Evolutionary conservation across 2,113 vertebrate genomes (phyloP).

Genomic region (Leucopsar rothschildi): DNA sequence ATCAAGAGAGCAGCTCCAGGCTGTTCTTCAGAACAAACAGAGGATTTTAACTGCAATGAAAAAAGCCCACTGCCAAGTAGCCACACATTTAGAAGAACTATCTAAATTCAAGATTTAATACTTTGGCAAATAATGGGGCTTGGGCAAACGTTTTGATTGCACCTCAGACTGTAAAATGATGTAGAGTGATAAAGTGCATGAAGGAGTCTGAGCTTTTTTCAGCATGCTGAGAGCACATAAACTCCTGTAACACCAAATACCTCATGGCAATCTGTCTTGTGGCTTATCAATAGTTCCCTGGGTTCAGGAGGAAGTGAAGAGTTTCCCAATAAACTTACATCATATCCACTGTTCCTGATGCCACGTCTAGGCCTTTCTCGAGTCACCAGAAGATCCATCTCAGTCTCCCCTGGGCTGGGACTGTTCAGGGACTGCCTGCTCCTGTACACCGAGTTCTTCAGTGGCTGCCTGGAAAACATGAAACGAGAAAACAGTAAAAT

Average conservation of each 20-base stretch:
- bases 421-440: slow-evolving; percentile 97
- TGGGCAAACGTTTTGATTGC: neutral
- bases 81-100: neutral
- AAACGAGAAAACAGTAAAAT: neutral
- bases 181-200: neutral
- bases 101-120: neutral
- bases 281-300: neutral
- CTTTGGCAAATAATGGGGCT: neutral
- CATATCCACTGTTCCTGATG: slow-evolving; percentile 95
- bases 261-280: neutral
- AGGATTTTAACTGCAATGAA: neutral
- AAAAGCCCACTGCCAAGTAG: neutral
- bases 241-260: neutral
- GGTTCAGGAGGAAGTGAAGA: neutral
- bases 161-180: neutral
- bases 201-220: neutral
- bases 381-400: slow-evolving; percentile 98
- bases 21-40: neutral
- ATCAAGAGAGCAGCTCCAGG: neutral
- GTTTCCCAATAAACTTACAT: slow-evolving; percentile 77
- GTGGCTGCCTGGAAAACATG: slow-evolving; percentile 80
- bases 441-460: slow-evolving; percentile 86
- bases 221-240: neutral
- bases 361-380: slow-evolving; percentile 92
- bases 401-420: slow-evolving; percentile 94